These are phyloP conservation scores for Brevimyrus niger DNA, from an alignment of 2,113 vertebrate species.

Conservation along the genomic window DNA sequence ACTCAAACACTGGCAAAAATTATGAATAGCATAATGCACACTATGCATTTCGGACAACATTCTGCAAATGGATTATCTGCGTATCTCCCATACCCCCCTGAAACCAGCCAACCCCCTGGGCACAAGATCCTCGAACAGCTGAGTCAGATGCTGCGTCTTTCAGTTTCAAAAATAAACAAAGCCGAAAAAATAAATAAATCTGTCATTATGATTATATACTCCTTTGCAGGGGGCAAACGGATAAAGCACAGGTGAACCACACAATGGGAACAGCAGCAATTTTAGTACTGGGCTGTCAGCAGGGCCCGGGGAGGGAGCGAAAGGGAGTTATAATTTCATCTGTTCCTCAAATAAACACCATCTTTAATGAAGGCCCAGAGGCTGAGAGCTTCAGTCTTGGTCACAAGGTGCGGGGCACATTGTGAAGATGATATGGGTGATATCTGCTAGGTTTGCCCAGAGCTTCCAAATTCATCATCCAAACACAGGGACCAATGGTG, in stretches of 20 bases:
- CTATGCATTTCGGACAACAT: background rate
- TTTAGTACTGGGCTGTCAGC: background rate
- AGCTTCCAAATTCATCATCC: background rate
- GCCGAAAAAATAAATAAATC: background rate
- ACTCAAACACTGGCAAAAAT: background rate
- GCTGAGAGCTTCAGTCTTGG: background rate
- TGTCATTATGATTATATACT: background rate
- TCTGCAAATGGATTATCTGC: background rate
- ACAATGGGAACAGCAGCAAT: background rate
- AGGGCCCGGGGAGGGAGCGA: background rate
- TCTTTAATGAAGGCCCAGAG: background rate
- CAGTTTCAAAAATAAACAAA: background rate
- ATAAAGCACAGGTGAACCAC: background rate
- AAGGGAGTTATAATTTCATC: background rate
- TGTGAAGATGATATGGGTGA: background rate
- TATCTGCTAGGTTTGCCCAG: background rate
- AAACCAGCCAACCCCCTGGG: background rate
- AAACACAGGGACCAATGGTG: background rate
- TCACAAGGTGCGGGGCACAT: background rate
- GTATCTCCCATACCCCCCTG: background rate
- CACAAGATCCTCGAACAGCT: background rate
- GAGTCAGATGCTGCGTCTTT: background rate
- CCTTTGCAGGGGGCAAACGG: background rate
- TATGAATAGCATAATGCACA: background rate
- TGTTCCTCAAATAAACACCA: background rate